Evolutionary conservation across 2,113 vertebrate species (phyloP).

Genomic region (Thomomys bottae): DNA sequence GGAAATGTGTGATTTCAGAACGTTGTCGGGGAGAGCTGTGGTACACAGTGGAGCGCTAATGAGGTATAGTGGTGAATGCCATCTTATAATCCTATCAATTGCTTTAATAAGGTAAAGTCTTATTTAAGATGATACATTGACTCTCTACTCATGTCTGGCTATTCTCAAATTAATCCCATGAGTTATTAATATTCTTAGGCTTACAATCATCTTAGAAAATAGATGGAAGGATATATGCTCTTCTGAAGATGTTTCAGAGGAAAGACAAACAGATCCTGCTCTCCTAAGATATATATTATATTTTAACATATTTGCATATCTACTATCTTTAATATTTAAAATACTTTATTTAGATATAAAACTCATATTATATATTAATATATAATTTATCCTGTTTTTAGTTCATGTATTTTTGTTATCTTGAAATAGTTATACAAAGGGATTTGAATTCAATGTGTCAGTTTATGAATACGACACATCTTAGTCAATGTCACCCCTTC

Average conservation of each 20-base stretch:
- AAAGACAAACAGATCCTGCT: constrained; percentile 15
- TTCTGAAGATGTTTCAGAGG: not conserved
- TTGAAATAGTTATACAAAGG: too few species aligned
- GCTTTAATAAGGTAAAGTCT: constrained; percentile 76
- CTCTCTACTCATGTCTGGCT: constrained; percentile 20
- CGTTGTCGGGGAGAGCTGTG: constrained; percentile 52
- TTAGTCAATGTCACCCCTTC: too few species aligned
- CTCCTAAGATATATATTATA: too few species aligned
- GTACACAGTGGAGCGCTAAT: constrained; percentile 63
- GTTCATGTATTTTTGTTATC: too few species aligned
- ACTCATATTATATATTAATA: too few species aligned
- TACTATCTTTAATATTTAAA: too few species aligned
- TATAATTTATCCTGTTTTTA: too few species aligned
- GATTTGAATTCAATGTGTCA: too few species aligned
- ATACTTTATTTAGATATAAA: too few species aligned
- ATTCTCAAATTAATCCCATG: constrained; percentile 53
- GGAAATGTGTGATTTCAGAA: constrained; percentile 68
- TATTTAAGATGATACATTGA: constrained; percentile 39
- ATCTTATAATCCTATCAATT: constrained; percentile 66
- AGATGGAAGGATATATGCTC: not conserved
- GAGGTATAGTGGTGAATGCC: constrained; percentile 76
- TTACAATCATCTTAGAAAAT: constrained; percentile 43
- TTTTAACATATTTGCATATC: too few species aligned
- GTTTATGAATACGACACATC: too few species aligned
- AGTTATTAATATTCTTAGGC: constrained; percentile 25